phyloP scores from a whole-genome alignment of 2,797 vertebrate species.

The Ctenosaura bakeri region DNA sequence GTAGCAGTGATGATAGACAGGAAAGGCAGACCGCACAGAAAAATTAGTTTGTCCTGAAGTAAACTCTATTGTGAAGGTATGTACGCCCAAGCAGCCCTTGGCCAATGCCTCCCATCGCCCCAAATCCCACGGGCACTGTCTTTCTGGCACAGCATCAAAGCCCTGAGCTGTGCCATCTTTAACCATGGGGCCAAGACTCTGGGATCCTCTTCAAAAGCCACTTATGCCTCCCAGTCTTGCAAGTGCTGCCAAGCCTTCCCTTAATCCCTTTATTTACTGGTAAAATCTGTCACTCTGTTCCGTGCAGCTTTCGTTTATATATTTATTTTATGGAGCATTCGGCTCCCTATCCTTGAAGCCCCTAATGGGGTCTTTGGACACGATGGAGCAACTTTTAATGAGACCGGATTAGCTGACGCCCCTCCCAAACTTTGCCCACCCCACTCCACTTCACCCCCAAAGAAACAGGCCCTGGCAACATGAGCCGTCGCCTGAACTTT shows the following conservation, averaged over 20 bases:
- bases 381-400: constrained; percentile 67
- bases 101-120: neutral
- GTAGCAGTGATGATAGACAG: no score
- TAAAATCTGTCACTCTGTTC: constrained; percentile 72
- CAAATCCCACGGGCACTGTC: no score
- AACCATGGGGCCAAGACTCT: constrained; percentile 43
- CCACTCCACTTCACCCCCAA: neutral
- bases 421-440: constrained; percentile 59
- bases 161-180: constrained; percentile 3
- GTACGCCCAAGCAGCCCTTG: no score
- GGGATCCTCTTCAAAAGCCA: constrained; percentile 70
- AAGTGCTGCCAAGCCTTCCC: constrained; percentile 65
- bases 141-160: constrained; percentile 19
- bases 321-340: constrained; percentile 53
- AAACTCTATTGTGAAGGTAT: neutral
- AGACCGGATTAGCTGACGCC: constrained; percentile 73
- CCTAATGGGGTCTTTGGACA: constrained; percentile 56
- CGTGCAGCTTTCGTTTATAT: neutral
- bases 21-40: no score
- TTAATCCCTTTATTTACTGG: constrained; percentile 76
- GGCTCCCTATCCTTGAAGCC: constrained; percentile 62
- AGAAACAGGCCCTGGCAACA: constrained; percentile 68
- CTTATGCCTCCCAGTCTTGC: constrained; percentile 58
- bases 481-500: constrained; percentile 76
- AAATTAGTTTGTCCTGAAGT: neutral